Percentiles rank a stretch among this genome's conserved stretches.
Conservation (phyloP, 1,140 invertebrate genomes). For the Neodiprion fabricii region DNA sequence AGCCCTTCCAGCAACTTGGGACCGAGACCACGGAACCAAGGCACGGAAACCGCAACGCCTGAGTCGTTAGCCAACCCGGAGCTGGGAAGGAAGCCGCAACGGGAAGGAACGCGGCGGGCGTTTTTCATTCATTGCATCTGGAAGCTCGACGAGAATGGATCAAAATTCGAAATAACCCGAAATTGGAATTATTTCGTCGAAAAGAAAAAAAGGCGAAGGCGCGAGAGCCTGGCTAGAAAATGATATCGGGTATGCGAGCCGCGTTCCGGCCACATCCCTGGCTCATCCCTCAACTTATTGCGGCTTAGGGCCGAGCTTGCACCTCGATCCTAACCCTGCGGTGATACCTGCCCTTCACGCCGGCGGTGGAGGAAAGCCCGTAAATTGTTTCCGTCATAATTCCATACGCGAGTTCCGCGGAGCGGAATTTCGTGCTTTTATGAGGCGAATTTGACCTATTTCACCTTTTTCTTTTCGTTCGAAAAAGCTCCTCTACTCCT, state of each 20-base stretch:
- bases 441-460: not conserved
- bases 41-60: not conserved
- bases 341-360: too few relatives aligned
- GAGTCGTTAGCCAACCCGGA: conserved; percentile 6
- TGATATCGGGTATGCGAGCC: not conserved
- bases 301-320: not conserved
- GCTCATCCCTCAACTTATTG: conserved; percentile 7
- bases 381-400: conserved; percentile 1
- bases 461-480: not conserved
- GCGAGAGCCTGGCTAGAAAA: not conserved
- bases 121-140: too few relatives aligned
- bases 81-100: not conserved
- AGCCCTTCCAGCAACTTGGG: conserved; percentile 49
- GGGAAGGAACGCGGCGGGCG: too few relatives aligned
- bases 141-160: too few relatives aligned
- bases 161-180: too few relatives aligned
- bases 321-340: too few relatives aligned
- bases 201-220: not conserved
- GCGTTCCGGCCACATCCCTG: not conserved
- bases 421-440: not conserved
- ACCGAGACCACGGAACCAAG: not conserved
- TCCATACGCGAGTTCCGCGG: not conserved
- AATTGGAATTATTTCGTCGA: too few relatives aligned
- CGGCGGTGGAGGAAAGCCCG: not conserved
- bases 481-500: not conserved